Percentiles rank a stretch among this genome's conserved stretches.
Evolutionary conservation across 2,888 invertebrate species (phyloP).

Genomic region (Drosophila atripex): DNA sequence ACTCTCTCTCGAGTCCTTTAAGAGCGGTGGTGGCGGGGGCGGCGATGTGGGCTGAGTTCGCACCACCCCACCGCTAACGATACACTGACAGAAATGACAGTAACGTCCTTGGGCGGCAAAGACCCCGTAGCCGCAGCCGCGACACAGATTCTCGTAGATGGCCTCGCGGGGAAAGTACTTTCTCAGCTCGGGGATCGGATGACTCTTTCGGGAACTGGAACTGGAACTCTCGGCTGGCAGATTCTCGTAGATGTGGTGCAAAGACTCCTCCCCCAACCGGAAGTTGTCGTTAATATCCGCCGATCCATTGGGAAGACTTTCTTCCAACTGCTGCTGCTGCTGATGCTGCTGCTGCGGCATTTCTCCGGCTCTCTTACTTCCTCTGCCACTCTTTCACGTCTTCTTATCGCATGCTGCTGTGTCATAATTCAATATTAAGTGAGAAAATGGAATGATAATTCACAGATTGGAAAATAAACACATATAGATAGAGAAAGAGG

Average conservation of each 20-base stretch:
- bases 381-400: neutral
- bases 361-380: slow-evolving; percentile 23
- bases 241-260: slow-evolving; percentile 36
- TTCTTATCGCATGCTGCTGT: slow-evolving; percentile 16
- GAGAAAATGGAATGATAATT: slow-evolving; percentile 4
- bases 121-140: slow-evolving; percentile 82
- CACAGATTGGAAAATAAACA: slow-evolving; percentile 1
- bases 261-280: slow-evolving; percentile 24
- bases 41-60: neutral
- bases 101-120: slow-evolving; percentile 81
- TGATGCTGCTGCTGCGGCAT: slow-evolving; percentile 38
- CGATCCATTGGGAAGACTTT: slow-evolving; percentile 23
- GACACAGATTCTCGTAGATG: slow-evolving; percentile 82
- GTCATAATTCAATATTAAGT: slow-evolving; percentile 14
- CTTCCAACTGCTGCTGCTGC: slow-evolving; percentile 24
- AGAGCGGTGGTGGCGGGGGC: neutral
- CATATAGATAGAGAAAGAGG: neutral
- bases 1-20: slow-evolving; percentile 36
- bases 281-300: slow-evolving; percentile 47
- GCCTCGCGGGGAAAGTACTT: slow-evolving; percentile 79
- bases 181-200: slow-evolving; percentile 63
- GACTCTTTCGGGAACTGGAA: slow-evolving; percentile 63
- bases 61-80: slow-evolving; percentile 74
- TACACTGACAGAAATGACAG: slow-evolving; percentile 82
- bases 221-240: slow-evolving; percentile 18